Percentiles rank a stretch among this genome's conserved stretches.
Evolutionary conservation across 2,113 vertebrate species (phyloP).

Genomic region (Ursus arctos): DNA sequence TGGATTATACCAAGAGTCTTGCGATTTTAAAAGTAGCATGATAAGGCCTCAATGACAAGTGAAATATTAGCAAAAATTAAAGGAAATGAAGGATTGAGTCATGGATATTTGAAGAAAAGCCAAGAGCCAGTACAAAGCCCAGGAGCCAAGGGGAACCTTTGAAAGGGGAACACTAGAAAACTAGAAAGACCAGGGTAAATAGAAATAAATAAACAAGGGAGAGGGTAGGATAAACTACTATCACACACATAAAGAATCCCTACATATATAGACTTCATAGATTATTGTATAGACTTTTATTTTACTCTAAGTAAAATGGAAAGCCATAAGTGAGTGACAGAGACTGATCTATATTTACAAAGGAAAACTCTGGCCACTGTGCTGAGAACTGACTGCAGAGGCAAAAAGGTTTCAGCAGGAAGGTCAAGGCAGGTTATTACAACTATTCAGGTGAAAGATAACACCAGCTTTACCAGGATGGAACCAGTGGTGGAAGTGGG

Average conservation of each 20-base stretch:
- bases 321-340: neutral
- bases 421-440: neutral
- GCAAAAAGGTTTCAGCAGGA: neutral
- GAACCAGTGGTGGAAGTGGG: neutral
- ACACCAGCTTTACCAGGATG: neutral
- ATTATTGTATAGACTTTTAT: neutral
- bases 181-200: neutral
- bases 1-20: neutral
- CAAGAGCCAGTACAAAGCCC: neutral
- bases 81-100: neutral
- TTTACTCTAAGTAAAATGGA: neutral
- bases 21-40: neutral
- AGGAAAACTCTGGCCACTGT: neutral
- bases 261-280: neutral
- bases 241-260: neutral
- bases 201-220: neutral
- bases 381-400: neutral
- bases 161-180: neutral
- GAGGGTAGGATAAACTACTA: neutral
- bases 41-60: neutral
- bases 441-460: too few species aligned
- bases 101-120: neutral
- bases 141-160: neutral
- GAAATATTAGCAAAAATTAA: neutral
- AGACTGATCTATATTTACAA: neutral